Percentiles rank a stretch among this genome's conserved stretches.
phyloP scores from a whole-genome alignment of 64 coral and sea anemone species.

The Trachythela sp. region DNA sequence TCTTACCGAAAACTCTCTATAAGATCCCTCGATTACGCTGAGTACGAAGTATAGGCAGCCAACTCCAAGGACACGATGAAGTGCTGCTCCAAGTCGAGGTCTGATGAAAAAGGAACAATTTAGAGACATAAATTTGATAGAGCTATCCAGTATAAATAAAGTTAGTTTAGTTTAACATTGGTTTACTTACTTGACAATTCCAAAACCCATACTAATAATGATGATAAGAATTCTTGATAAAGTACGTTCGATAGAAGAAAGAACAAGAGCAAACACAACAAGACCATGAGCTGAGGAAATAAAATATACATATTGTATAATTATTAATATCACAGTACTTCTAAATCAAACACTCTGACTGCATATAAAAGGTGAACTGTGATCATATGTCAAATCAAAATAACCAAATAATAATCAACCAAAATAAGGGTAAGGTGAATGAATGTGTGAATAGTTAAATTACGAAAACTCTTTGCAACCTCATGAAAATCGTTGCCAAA shows the following conservation, averaged over 20 bases:
- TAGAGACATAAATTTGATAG: neutral
- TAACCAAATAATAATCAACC: too few species aligned
- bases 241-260: slow-evolving; percentile 80
- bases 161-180: too few species aligned
- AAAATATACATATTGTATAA: neutral
- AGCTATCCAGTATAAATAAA: neutral
- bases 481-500: too few species aligned
- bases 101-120: slow-evolving; percentile 23
- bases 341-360: too few species aligned
- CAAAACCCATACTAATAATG: slow-evolving; percentile 98
- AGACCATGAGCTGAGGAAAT: slow-evolving; percentile 54
- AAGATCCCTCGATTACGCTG: slow-evolving; percentile 57
- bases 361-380: too few species aligned
- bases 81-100: slow-evolving; percentile 72
- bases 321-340: too few species aligned
- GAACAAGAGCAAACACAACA: slow-evolving; percentile 75
- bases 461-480: too few species aligned
- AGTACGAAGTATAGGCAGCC: slow-evolving; percentile 87
- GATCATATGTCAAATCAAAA: too few species aligned
- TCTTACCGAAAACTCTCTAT: slow-evolving; percentile 71
- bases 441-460: too few species aligned
- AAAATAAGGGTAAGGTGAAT: too few species aligned
- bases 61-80: slow-evolving; percentile 86
- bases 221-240: slow-evolving; percentile 88
- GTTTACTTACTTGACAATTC: slow-evolving; percentile 90